Evolutionary conservation across 2,888 invertebrate species (phyloP), one percentile per base, ranked within the genome.

Genomic region (Branchinecta sandiegonensis): DNA sequence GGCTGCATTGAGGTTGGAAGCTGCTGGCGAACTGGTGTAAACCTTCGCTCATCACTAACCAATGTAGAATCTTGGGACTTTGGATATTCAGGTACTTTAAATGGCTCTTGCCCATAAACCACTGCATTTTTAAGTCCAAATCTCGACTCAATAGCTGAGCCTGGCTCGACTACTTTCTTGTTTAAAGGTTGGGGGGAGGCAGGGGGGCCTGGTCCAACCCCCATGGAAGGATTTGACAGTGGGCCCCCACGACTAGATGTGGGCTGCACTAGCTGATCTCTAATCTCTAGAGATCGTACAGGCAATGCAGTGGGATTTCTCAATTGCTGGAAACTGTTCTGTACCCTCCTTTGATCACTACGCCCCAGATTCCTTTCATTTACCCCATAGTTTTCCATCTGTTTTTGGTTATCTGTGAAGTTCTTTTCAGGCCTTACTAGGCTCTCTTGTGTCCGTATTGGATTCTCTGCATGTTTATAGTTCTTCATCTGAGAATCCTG

Each of bases 41-140:
- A 37, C 37, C 37, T 37, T 6, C 37, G 37, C 37, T 37, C 37
- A 37, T 37, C 37, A 37, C 37, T 37, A 37, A 37, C 37, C 6
- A 5, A 37, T 37, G 6, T 4, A 37, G 37, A 37, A 37, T 37
- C 37, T 37, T 37, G 37, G 37, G 37, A 10, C 63, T 56, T 56
- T 56, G 63, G 23, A 17, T n/a, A 56, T 56, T 56, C 63, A 56
- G 63, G 63, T 56, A 56, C 63, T 56, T 56, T 56, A 56, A 56
- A 56, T 9, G 63, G n/a, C 14, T 56, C 63, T 56, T 56, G 63
- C 8, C 63, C 63, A 56, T 56, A 56, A n/a, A 56, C 63, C 23
- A 56, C 63, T 17, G 63, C 63, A 23, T 56, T 56, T 56, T 56
- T 56, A 56, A 56, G 63, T 56, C 63, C 63, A 10, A 56, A 56